Percentiles rank a stretch among this genome's conserved stretches.
Conservation (phyloP, 2,888 invertebrate species). For the Steinernema hermaphroditum region DNA sequence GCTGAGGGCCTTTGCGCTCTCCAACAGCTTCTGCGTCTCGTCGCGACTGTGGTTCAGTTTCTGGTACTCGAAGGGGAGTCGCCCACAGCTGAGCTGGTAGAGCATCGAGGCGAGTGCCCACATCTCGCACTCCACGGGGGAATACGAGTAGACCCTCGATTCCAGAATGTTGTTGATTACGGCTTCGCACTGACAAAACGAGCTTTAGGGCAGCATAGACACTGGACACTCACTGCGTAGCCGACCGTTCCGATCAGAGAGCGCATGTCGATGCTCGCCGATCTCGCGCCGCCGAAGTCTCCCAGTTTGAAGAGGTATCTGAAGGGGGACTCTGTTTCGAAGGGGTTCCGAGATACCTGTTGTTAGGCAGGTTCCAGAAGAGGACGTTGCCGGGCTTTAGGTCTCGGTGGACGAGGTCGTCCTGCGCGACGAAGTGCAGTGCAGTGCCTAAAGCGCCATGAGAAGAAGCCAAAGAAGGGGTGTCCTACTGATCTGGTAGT, state of each 20-base stretch:
- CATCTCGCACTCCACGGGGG: conserved; percentile 20
- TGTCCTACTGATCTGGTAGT: neutral
- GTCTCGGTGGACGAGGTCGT: conserved; percentile 38
- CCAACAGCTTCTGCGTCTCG: neutral
- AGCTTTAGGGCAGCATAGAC: too few relatives aligned
- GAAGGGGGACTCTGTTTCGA: neutral
- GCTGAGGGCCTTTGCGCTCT: conserved; percentile 4
- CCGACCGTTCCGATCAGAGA: conserved; percentile 2
- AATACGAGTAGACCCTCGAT: neutral
- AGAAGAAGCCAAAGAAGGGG: neutral
- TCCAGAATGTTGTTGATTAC: conserved; percentile 24
- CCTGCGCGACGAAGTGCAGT: neutral
- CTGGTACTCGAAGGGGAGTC: conserved; percentile 21
- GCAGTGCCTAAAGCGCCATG: conserved; percentile 6
- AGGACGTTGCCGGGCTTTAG: conserved; percentile 51
- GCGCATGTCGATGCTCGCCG: conserved; percentile 15
- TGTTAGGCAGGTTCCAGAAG: conserved; percentile 40
- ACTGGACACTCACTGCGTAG: conserved; percentile 5
- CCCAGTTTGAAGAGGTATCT: conserved; percentile 48
- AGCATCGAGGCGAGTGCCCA: conserved; percentile 14
- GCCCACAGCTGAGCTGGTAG: conserved; percentile 14
- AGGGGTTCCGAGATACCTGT: neutral
- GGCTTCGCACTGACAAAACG: neutral
- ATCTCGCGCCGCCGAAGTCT: conserved; percentile 47
- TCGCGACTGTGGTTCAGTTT: neutral